These are phyloP conservation scores for Xiphophorus hellerii DNA, from an alignment of 2,113 vertebrate genomes.

Conservation along the genomic window DNA sequence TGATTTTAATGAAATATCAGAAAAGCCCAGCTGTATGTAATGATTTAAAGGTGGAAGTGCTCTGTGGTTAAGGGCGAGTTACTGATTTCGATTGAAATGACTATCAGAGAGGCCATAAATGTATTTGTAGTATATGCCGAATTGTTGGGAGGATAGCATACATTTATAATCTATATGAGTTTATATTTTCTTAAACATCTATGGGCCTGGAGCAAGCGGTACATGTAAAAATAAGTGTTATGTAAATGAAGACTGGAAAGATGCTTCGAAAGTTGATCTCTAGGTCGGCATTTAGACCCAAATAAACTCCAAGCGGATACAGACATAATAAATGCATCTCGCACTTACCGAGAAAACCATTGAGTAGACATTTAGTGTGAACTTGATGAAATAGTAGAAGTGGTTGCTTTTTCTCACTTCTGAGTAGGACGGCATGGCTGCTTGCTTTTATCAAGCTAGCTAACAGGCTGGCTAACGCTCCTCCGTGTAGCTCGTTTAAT, in stretches of 20 bases:
- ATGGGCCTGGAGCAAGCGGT: not conserved
- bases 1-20: not conserved
- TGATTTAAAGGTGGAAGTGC: not conserved
- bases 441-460: slow-evolving; percentile 39
- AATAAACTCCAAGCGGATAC: not conserved
- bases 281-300: slow-evolving; percentile 12
- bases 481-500: slow-evolving; percentile 7
- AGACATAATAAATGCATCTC: not conserved
- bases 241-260: slow-evolving; percentile 9
- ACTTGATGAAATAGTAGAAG: slow-evolving; percentile 88
- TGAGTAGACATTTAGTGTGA: slow-evolving; percentile 86
- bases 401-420: slow-evolving; percentile 76
- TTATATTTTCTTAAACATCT: too few species aligned
- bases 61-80: not conserved
- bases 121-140: slow-evolving; percentile 16
- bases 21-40: not conserved
- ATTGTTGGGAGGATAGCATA: not conserved
- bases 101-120: accelerated
- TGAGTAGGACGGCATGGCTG: slow-evolving; percentile 79
- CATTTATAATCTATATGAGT: not conserved
- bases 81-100: not conserved
- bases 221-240: slow-evolving; percentile 3
- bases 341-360: slow-evolving; percentile 89
- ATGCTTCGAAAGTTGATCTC: slow-evolving; percentile 4
- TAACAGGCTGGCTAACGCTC: slow-evolving; percentile 38